A percentile compares a stretch with the other conserved stretches of the same genome.
Evolutionary conservation across 2,113 vertebrate species (phyloP).

Genomic region (Gasterosteus aculeatus): DNA sequence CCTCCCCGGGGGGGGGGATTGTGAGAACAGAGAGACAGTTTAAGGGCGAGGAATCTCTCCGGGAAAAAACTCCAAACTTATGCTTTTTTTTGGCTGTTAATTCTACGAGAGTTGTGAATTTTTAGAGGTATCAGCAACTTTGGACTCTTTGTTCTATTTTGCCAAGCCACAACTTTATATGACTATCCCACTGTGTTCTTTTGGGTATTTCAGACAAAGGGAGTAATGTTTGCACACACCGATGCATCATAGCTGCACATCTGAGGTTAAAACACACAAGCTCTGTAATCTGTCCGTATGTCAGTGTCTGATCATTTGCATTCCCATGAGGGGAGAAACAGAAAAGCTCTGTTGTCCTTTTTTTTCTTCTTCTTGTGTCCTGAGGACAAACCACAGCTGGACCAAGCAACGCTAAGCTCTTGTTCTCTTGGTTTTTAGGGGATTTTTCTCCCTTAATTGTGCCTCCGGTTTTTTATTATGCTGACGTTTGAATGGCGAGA

Average conservation of each 20-base stretch:
- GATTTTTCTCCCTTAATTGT: slow-evolving; percentile 50
- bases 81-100: slow-evolving; percentile 30
- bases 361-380: slow-evolving; percentile 27
- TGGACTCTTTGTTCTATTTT: slow-evolving; percentile 53
- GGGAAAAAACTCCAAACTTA: slow-evolving; percentile 28
- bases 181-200: slow-evolving; percentile 54
- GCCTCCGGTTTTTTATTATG: slow-evolving; percentile 72
- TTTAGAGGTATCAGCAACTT: slow-evolving; percentile 45
- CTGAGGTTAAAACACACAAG: slow-evolving; percentile 61
- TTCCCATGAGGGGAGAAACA: slow-evolving; percentile 47
- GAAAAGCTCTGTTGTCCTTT: slow-evolving; percentile 63
- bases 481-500: slow-evolving; percentile 77
- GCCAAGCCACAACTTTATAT: slow-evolving; percentile 44
- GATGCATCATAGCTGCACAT: slow-evolving; percentile 51
- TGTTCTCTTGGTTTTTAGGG: slow-evolving; percentile 54
- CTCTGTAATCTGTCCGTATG: slow-evolving; percentile 52
- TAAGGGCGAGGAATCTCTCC: slow-evolving; percentile 63
- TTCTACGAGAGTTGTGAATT: slow-evolving; percentile 12
- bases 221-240: slow-evolving; percentile 53
- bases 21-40: slow-evolving; percentile 72
- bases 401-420: slow-evolving; percentile 55
- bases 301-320: slow-evolving; percentile 72
- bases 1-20: slow-evolving; percentile 66
- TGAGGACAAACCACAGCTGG: slow-evolving; percentile 70
- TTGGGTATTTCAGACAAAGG: slow-evolving; percentile 54